Conservation (phyloP, 2,797 vertebrate species). For the Enteromius radiatus region DNA sequence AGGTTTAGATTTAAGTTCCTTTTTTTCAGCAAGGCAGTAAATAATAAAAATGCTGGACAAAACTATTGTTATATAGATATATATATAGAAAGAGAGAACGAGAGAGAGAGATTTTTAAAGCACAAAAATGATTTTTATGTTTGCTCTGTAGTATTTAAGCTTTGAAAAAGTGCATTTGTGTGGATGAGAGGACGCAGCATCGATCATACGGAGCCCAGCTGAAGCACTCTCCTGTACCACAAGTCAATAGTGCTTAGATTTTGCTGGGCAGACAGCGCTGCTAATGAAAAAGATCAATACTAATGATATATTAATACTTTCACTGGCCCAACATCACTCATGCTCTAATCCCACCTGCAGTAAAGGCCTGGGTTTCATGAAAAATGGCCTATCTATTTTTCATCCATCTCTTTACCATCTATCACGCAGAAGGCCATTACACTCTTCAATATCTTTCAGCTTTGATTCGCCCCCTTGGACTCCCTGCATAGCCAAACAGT, state of each 20-base stretch:
- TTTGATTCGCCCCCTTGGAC: conserved; percentile 35
- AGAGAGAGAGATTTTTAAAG: conserved; percentile 4
- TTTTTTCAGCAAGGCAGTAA: neutral
- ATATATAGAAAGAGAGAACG: neutral
- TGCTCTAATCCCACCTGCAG: conserved; percentile 70
- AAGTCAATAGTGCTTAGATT: conserved; percentile 82
- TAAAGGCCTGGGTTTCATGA: conserved; percentile 59
- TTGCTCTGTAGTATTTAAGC: conserved; percentile 20
- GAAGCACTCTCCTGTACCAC: conserved; percentile 72
- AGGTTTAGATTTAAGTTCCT: neutral
- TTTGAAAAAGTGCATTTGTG: conserved; percentile 39
- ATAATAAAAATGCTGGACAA: neutral
- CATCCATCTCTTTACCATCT: conserved; percentile 72
- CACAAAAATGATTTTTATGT: conserved; percentile 21
- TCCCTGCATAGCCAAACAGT: conserved; percentile 46
- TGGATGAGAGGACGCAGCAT: conserved; percentile 52
- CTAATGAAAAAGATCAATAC: conserved; percentile 86
- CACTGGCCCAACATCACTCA: conserved; percentile 80
- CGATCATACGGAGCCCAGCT: conserved; percentile 66
- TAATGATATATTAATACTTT: conserved; percentile 96
- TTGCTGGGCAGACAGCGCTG: conserved; percentile 73
- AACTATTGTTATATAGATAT: neutral
- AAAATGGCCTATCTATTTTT: conserved; percentile 67
- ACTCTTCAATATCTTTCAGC: conserved; percentile 37
- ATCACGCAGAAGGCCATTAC: conserved; percentile 69